phyloP scores from a whole-genome alignment of 2,797 vertebrate species.

The Peromyscus nudipes region DNA sequence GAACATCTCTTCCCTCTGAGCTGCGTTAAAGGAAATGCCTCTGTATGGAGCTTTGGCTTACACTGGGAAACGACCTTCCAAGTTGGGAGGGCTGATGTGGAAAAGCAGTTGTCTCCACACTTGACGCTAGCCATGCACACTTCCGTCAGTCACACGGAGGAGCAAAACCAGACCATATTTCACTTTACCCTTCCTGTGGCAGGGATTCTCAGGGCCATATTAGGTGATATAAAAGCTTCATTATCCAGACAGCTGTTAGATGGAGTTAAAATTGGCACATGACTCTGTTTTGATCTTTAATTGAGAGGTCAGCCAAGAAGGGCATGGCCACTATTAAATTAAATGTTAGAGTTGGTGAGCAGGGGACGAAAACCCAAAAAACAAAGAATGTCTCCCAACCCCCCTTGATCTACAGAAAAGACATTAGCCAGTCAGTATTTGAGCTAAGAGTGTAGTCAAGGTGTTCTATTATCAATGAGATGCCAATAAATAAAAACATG shows the following conservation, averaged over 20 bases:
- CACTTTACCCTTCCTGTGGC: neutral
- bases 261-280: slow-evolving; percentile 45
- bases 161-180: neutral
- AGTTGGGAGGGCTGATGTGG: neutral
- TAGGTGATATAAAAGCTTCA: neutral
- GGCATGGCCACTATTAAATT: slow-evolving; percentile 22
- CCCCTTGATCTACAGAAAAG: neutral
- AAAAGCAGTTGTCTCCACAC: neutral
- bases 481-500: neutral
- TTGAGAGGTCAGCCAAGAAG: slow-evolving; percentile 51
- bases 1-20: neutral
- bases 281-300: slow-evolving; percentile 42
- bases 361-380: slow-evolving; percentile 19
- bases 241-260: neutral
- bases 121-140: neutral
- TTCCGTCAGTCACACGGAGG: neutral
- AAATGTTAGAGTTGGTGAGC: slow-evolving; percentile 47
- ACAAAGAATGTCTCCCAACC: neutral
- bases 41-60: neutral
- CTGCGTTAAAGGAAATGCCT: slow-evolving; percentile 12
- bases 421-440: neutral
- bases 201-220: neutral
- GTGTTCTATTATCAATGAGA: neutral
- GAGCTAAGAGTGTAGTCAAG: neutral
- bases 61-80: rapidly evolving